Evolutionary conservation across 2,888 invertebrate genomes (phyloP), one percentile per base, ranked within the genome.

Genomic region (Limnephilus auricula): DNA sequence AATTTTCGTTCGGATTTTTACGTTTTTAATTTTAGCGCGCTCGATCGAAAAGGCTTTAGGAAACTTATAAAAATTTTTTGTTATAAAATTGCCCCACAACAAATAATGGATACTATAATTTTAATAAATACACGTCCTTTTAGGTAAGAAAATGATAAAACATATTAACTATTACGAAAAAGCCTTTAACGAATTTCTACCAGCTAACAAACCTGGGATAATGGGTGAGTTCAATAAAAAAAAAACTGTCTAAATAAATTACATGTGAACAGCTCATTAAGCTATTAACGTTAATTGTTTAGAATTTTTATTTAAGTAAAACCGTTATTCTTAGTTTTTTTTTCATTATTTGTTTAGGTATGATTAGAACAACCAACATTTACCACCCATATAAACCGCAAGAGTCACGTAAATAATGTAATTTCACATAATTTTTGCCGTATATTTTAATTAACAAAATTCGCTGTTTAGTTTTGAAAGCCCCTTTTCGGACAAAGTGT

Each of bases 401-500:
- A 65, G 65, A 65, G 65, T 80, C 80, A 32, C 80, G 80, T 80
- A 32, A 80, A 80, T 80, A 80, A 80, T 65, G 18, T 80, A 80
- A 80, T 32, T 30, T 32, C 9, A 80, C 80, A 10, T 34, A 83
- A 85, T 85, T 85, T 85, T 85, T 40, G 30, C 85, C 9, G 37
- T 85, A 85, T 40, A 85, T 40, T 85, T 85, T 40, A 85, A 85
- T 85, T 85, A 85, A 40, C 40, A 40, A 85, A 85, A 30, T 85
- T 40, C 3, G 37, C 84, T 37, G 10, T 31, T n/a, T 65, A n/a
- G 85, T 79, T 88, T n/a, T 79, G 65, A 34, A 88, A 12, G 32
- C n/a, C n/a, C 32, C 37, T 88, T 78, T 34, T 31, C 18, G 87
- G 65, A 78, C 87, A 79, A 87, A 78, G 78, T 25, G 37, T 88